Conservation (phyloP, 2,888 invertebrate genomes). For the Caenorhabditis virilis region DNA sequence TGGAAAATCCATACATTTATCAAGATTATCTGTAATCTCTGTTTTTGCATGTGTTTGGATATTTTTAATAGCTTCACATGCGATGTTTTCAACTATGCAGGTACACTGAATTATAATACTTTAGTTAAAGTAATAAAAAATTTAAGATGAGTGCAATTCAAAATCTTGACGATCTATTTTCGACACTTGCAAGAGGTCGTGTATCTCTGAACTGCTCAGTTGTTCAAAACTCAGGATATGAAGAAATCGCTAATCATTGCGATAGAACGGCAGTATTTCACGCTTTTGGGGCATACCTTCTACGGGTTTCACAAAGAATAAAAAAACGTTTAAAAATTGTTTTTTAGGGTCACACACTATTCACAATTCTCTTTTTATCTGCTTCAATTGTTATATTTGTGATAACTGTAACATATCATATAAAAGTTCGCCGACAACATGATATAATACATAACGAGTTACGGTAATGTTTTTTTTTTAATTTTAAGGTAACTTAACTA, state of each 20-base stretch:
- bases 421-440: constrained; percentile 59
- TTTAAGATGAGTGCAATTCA: constrained; percentile 46
- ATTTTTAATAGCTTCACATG: constrained; percentile 62
- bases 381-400: constrained; percentile 62
- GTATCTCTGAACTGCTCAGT: constrained; percentile 31
- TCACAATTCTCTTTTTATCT: constrained; percentile 62
- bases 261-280: constrained; percentile 63
- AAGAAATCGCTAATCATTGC: constrained; percentile 59
- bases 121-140: neutral
- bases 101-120: constrained; percentile 21
- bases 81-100: constrained; percentile 64
- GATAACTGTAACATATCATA: constrained; percentile 63
- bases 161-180: constrained; percentile 48
- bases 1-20: constrained; percentile 63
- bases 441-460: constrained; percentile 53
- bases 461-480: neutral
- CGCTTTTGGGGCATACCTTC: constrained; percentile 54
- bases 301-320: constrained; percentile 10
- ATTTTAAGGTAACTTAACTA: too few species aligned
- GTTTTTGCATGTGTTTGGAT: constrained; percentile 65
- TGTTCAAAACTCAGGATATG: constrained; percentile 54
- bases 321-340: neutral
- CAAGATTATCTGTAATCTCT: constrained; percentile 54
- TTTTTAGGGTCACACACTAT: constrained; percentile 61
- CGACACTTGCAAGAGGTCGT: constrained; percentile 38